Conservation (phyloP, 2,113 vertebrate genomes). For the Marcusenius ussheri region DNA sequence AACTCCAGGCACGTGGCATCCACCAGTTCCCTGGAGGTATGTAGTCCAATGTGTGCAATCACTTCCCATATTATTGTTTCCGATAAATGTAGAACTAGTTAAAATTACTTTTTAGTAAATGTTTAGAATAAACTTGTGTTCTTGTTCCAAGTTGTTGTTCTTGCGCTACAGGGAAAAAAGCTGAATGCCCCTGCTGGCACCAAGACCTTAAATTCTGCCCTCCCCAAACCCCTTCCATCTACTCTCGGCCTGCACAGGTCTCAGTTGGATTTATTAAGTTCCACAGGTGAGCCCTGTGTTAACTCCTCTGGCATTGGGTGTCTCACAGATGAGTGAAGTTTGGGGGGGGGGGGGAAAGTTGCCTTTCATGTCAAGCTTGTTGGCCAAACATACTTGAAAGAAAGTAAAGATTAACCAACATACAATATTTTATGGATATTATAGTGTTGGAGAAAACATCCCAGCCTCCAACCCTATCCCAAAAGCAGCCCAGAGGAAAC, state of each 20-base stretch:
- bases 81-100: background rate
- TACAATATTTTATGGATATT: background rate
- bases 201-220: background rate
- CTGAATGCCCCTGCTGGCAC: background rate
- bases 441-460: background rate
- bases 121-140: background rate
- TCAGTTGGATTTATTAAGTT: background rate
- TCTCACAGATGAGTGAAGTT: background rate
- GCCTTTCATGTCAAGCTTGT: background rate
- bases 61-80: background rate
- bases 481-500: background rate
- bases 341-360: background rate
- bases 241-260: background rate
- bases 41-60: background rate
- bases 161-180: background rate
- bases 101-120: background rate
- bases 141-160: background rate
- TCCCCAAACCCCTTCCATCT: background rate
- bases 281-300: background rate
- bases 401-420: background rate
- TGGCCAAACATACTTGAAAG: background rate
- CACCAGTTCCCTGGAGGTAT: slow-evolving; percentile 11
- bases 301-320: background rate
- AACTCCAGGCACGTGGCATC: background rate
- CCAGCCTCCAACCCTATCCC: background rate